These are phyloP conservation scores for Salpingus planirostris DNA, from an alignment of 2,888 invertebrate genomes.

Conservation along the genomic window DNA sequence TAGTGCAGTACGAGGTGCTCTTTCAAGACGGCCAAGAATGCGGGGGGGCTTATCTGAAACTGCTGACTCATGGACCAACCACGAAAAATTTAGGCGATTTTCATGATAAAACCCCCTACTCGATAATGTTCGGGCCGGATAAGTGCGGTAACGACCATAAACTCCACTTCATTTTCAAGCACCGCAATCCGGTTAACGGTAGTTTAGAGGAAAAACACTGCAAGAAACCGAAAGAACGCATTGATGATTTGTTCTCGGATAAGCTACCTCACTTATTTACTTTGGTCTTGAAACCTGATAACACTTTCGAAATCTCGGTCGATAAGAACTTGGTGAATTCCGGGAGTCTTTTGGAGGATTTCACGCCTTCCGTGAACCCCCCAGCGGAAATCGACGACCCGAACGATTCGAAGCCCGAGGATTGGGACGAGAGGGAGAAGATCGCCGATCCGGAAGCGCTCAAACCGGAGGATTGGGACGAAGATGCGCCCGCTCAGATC, in stretches of 20 bases:
- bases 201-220: conserved; percentile 89
- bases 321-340: conserved; percentile 78
- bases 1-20: conserved; percentile 85
- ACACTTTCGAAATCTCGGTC: conserved; percentile 68
- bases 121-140: conserved; percentile 99
- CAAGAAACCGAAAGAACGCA: conserved; percentile 75
- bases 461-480: conserved; percentile 97
- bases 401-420: conserved; percentile 70
- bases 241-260: conserved; percentile 85
- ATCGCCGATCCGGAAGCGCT: conserved; percentile 46
- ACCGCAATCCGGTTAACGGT: conserved; percentile 88
- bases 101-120: conserved; percentile 93
- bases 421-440: conserved; percentile 85
- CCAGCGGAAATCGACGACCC: conserved; percentile 92
- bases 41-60: conserved; percentile 95
- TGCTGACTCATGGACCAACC: conserved; percentile 60
- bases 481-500: conserved; percentile 84
- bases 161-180: conserved; percentile 87
- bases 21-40: conserved; percentile 97
- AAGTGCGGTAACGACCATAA: conserved; percentile 96
- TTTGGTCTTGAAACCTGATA: conserved; percentile 69
- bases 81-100: conserved; percentile 70
- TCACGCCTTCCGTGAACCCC: conserved; percentile 91
- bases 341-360: conserved; percentile 81
- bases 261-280: conserved; percentile 86